These are phyloP conservation scores for Chrysotoxum bicinctum DNA, from an alignment of 2,888 invertebrate species.

Conservation along the genomic window DNA sequence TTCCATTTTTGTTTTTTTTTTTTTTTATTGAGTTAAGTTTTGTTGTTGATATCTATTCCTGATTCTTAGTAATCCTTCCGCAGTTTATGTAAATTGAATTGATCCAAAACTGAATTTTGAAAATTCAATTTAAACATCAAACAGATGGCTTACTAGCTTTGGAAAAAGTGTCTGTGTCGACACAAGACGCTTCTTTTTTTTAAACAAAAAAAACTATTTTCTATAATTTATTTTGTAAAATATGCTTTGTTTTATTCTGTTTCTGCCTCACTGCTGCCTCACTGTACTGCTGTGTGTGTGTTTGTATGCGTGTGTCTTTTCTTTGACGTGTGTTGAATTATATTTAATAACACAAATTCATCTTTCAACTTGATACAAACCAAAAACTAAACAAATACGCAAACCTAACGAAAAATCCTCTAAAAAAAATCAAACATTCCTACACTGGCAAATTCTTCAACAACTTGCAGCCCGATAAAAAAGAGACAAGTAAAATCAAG, in stretches of 20 bases:
- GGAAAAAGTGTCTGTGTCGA: conserved; percentile 19
- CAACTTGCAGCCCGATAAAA: conserved; percentile 69
- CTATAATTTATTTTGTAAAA: conserved; percentile 59
- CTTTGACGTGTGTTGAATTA: conserved; percentile 66
- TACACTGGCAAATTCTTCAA: conserved; percentile 42
- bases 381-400: conserved; percentile 19
- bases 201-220: conserved; percentile 13
- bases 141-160: conserved; percentile 40
- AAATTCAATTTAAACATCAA: not conserved
- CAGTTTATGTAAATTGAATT: not conserved
- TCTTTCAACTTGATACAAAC: conserved; percentile 62
- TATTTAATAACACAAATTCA: conserved; percentile 71
- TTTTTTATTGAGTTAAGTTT: conserved; percentile 28
- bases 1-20: not conserved
- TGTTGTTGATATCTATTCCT: conserved; percentile 19
- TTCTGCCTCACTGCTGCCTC: conserved; percentile 71
- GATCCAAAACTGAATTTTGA: not conserved
- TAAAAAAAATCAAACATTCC: not conserved
- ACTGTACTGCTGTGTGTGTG: conserved; percentile 72
- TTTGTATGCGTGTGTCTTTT: conserved; percentile 69
- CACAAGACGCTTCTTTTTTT: conserved; percentile 23
- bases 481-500: conserved; percentile 68
- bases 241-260: conserved; percentile 69
- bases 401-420: conserved; percentile 15
- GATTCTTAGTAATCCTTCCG: conserved; percentile 41